phyloP scores from a whole-genome alignment of 2,797 vertebrate genomes.

The Denticeps clupeoides region DNA sequence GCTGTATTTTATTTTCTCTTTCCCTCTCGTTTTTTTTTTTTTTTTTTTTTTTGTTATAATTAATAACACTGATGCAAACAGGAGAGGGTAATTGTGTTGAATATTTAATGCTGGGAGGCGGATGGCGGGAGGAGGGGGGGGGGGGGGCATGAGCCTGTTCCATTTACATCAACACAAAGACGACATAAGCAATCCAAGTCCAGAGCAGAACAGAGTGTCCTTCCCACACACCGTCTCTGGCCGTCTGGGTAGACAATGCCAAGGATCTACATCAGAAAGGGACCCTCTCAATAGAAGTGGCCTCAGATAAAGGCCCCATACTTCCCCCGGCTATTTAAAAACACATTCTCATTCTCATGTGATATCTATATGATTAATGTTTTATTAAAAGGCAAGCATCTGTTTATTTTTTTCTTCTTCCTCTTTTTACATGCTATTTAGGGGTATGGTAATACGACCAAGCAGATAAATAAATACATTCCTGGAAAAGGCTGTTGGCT shows the following conservation, averaged over 20 bases:
- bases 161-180: conserved; percentile 71
- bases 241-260: conserved; percentile 29
- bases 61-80: conserved; percentile 67
- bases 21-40: conserved; percentile 35
- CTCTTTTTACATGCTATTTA: too few relatives aligned
- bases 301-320: conserved; percentile 45
- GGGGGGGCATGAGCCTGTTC: conserved; percentile 61
- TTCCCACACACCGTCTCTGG: conserved; percentile 38
- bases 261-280: conserved; percentile 16
- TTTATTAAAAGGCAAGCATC: too few relatives aligned
- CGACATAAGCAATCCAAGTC: conserved; percentile 50
- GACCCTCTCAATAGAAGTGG: conserved; percentile 38
- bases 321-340: conserved; percentile 15
- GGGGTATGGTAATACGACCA: too few relatives aligned
- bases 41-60: conserved; percentile 49
- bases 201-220: conserved; percentile 61
- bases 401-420: too few relatives aligned
- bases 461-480: too few relatives aligned
- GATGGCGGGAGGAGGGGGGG: too few relatives aligned
- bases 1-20: conserved; percentile 33
- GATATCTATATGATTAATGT: too few relatives aligned
- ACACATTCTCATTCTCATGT: not conserved
- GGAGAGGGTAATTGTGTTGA: conserved; percentile 66
- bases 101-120: conserved; percentile 69
- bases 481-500: conserved; percentile 81